A percentile compares a stretch with the other conserved stretches of the same genome.
These are phyloP conservation scores for Hylaea fasciaria DNA, from an alignment of 2,888 invertebrate species.

Conservation along the genomic window DNA sequence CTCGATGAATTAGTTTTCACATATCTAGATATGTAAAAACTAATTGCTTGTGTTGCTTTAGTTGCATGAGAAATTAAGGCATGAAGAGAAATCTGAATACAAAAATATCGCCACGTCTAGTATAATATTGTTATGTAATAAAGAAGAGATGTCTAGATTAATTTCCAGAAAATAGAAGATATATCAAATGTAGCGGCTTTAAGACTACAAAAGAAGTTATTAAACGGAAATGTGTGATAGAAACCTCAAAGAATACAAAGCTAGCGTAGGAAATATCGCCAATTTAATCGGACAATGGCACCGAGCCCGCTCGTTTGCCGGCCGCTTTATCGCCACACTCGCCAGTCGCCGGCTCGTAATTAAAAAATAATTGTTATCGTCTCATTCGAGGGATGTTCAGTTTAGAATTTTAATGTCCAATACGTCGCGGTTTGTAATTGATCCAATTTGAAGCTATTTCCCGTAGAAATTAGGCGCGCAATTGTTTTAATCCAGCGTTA, in stretches of 20 bases:
- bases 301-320: slow-evolving; percentile 23
- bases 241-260: slow-evolving; percentile 1
- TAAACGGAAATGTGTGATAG: not conserved
- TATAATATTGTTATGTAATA: too few relatives aligned
- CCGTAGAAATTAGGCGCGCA: not conserved
- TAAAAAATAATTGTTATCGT: slow-evolving; percentile 54
- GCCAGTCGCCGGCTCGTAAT: slow-evolving; percentile 42
- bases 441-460: slow-evolving; percentile 33
- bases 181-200: too few relatives aligned
- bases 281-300: slow-evolving; percentile 13
- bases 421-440: slow-evolving; percentile 44
- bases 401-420: slow-evolving; percentile 43
- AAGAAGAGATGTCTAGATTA: too few relatives aligned
- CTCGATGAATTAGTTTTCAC: not conserved
- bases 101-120: too few relatives aligned
- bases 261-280: slow-evolving; percentile 1
- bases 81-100: too few relatives aligned
- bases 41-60: not conserved
- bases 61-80: not conserved
- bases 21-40: not conserved
- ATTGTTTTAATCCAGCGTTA: slow-evolving; percentile 15
- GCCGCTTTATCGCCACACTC: slow-evolving; percentile 19
- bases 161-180: too few relatives aligned
- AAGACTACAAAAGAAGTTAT: too few relatives aligned
- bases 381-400: slow-evolving; percentile 41